These are phyloP conservation scores for Phaenicophaeus curvirostris DNA, from an alignment of 2,797 vertebrate genomes.

Conservation along the genomic window DNA sequence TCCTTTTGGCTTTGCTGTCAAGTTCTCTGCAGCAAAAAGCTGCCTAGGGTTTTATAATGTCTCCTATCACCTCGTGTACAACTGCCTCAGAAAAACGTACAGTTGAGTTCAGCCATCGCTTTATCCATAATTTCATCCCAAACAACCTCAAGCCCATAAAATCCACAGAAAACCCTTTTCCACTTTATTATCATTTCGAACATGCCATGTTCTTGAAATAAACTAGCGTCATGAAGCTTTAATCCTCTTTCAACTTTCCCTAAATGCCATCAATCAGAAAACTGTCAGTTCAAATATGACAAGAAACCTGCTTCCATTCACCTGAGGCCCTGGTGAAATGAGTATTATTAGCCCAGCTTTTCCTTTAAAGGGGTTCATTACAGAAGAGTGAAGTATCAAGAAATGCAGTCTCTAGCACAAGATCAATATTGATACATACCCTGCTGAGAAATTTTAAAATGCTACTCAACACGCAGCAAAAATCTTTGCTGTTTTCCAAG, in stretches of 20 bases:
- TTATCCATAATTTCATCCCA: constrained; percentile 5
- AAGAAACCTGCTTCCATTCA: constrained; percentile 6
- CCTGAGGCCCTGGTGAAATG: not conserved
- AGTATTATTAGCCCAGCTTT: constrained; percentile 13
- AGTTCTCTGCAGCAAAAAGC: not conserved
- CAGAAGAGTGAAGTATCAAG: not conserved
- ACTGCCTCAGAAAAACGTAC: not conserved
- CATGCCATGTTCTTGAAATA: constrained; percentile 37
- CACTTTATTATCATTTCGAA: constrained; percentile 37
- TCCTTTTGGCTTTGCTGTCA: constrained; percentile 18
- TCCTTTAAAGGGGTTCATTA: not conserved
- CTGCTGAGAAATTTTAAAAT: not conserved
- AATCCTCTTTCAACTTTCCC: constrained; percentile 33
- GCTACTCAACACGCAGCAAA: not conserved
- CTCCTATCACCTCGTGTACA: not conserved
- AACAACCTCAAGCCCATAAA: not conserved
- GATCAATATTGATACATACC: constrained; percentile 22
- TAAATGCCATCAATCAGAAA: constrained; percentile 45
- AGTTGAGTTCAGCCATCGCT: not conserved
- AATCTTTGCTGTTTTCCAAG: not conserved
- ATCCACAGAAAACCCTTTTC: constrained; percentile 24
- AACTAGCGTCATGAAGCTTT: constrained; percentile 17
- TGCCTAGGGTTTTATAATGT: not conserved
- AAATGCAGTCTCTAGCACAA: not conserved
- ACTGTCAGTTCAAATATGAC: constrained; percentile 18